These are phyloP conservation scores for Autographa pulchrina DNA, from an alignment of 2,888 invertebrate genomes.

Conservation along the genomic window DNA sequence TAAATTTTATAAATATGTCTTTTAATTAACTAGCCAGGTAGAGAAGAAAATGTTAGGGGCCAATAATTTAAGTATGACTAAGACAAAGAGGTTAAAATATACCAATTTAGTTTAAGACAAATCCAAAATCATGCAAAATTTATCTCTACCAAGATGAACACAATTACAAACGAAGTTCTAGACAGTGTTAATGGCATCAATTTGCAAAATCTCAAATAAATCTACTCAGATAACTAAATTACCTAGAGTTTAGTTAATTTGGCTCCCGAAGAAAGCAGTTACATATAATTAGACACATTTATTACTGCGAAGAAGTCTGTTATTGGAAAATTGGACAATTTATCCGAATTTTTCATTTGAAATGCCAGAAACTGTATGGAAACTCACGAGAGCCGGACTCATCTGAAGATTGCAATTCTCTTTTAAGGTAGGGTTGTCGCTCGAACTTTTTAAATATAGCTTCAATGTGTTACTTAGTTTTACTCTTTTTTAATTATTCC, in stretches of 20 bases:
- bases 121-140: background rate
- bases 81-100: no score
- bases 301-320: constrained; percentile 17
- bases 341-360: constrained; percentile 70
- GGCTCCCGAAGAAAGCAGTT: constrained; percentile 11
- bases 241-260: constrained; percentile 12
- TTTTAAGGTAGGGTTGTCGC: constrained; percentile 69
- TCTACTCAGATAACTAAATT: background rate
- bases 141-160: background rate
- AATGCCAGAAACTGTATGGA: constrained; percentile 67
- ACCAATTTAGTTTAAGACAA: background rate
- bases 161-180: background rate
- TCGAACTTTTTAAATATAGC: background rate
- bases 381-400: constrained; percentile 71
- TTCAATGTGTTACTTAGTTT: no score
- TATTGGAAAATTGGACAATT: constrained; percentile 70
- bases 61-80: no score
- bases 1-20: no score
- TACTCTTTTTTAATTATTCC: no score
- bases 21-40: no score
- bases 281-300: constrained; percentile 24
- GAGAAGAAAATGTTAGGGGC: no score
- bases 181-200: background rate
- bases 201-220: constrained; percentile 3
- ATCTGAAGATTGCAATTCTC: constrained; percentile 78